Evolutionary conservation across 2,113 vertebrate genomes (phyloP).

Genomic region (Python bivittatus): DNA sequence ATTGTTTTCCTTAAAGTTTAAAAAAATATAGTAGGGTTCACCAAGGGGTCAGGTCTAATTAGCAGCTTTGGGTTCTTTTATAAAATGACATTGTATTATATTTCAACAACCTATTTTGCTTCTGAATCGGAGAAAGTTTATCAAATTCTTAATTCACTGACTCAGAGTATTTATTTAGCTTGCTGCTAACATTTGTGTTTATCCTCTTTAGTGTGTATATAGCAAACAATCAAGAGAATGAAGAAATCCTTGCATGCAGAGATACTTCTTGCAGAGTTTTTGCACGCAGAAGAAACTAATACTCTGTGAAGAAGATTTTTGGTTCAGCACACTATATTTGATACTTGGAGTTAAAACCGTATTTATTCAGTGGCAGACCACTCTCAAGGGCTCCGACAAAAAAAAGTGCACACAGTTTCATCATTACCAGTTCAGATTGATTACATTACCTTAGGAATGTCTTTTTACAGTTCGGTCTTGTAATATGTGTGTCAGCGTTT

Average conservation of each 20-base stretch:
- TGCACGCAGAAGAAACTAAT: not conserved
- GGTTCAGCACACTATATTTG: slow-evolving; percentile 22
- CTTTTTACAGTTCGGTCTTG: slow-evolving; percentile 76
- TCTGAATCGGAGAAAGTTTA: not conserved
- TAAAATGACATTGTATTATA: not conserved
- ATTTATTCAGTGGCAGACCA: slow-evolving; percentile 20
- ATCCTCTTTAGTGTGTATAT: not conserved
- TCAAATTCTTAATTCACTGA: not conserved
- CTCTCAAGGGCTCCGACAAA: slow-evolving; percentile 24
- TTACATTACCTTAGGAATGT: slow-evolving; percentile 74
- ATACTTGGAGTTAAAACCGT: slow-evolving; percentile 28
- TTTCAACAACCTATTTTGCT: not conserved
- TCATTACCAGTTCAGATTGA: slow-evolving; percentile 30
- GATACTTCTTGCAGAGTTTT: not conserved
- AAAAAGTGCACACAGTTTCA: slow-evolving; percentile 17
- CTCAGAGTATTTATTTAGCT: not conserved
- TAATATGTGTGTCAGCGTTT: slow-evolving; percentile 61
- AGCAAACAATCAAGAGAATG: not conserved
- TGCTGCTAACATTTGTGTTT: not conserved
- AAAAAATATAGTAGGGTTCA: not conserved
- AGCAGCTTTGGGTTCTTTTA: not conserved
- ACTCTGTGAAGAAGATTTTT: not conserved
- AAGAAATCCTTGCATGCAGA: not conserved
- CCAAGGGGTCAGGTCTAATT: not conserved
- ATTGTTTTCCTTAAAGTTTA: not conserved